Evolutionary conservation across 2,113 vertebrate genomes (phyloP).

Genomic region (Cavia aperea): DNA sequence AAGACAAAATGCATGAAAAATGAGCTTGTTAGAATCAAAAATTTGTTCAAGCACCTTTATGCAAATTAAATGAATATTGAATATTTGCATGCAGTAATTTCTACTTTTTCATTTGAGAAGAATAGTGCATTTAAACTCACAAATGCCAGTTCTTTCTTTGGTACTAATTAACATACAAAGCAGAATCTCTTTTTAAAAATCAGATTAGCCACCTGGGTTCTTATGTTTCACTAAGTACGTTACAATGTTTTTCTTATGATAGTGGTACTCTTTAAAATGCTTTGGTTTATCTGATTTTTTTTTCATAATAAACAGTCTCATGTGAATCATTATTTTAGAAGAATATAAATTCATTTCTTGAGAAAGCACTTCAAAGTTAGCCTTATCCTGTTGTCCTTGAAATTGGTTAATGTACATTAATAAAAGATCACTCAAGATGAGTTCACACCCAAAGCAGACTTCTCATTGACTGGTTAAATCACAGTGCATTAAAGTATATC

Average conservation of each 20-base stretch:
- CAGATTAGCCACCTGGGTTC: conserved; percentile 94
- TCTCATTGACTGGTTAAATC: conserved; percentile 79
- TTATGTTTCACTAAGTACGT: conserved; percentile 87
- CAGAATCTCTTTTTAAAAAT: conserved; percentile 84
- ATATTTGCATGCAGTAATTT: conserved; percentile 82
- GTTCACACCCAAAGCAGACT: conserved; percentile 75
- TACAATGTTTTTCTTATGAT: conserved; percentile 76
- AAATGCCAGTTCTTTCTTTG: conserved; percentile 72
- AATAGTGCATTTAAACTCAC: conserved; percentile 71
- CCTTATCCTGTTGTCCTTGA: conserved; percentile 78
- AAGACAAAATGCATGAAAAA: conserved; percentile 92
- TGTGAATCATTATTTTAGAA: conserved; percentile 70
- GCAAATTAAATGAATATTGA: conserved; percentile 93
- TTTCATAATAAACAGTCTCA: conserved; percentile 70
- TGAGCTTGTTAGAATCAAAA: conserved; percentile 97
- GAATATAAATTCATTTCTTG: conserved; percentile 66
- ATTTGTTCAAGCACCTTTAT: conserved; percentile 97
- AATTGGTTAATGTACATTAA: conserved; percentile 78
- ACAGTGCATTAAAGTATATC: conserved; percentile 70
- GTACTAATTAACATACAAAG: conserved; percentile 83
- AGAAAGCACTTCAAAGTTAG: conserved; percentile 72
- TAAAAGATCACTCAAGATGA: conserved; percentile 81
- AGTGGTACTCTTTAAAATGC: conserved; percentile 72
- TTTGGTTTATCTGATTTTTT: conserved; percentile 69
- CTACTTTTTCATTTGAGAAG: conserved; percentile 82